Base-by-base conservation (phyloP, 2,888 invertebrate species). In the Microplitis manilae region DNA sequence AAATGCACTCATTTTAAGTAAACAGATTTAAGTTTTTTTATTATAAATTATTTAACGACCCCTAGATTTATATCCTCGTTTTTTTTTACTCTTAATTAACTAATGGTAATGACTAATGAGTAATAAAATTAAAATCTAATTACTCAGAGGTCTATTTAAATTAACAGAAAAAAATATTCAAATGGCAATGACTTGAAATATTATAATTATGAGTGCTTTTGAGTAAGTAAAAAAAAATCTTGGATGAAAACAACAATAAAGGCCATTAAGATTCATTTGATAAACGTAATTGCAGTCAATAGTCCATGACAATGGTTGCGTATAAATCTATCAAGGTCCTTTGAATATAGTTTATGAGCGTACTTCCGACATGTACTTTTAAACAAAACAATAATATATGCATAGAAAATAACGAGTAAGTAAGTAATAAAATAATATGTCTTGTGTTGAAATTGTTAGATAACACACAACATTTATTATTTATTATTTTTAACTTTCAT, bases 1-100 rank as follows among this genome's bases (percentile, higher is more conserved):
- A 73, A 40, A 9, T 61, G 76, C 20, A 76, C 76, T 76, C 40
- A 15, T 50, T 39, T 39, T 72, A 9, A n/a, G 6, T 7, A 13
- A 64, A 15, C 40, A 15, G 5, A 62, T 72, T 72, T 39, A 62
- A 30, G n/a, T 30, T 2, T 30, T 65, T 65, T 2, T 30, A 62
- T 62, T 7, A 20, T 8, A 17, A 17, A 7, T 20, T 62, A 20
- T 62, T 62, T 17, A 17, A 62, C 15, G 62, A 50, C 50, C 50
- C 50, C 50, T 50, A 4, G 50, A 50, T 50, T 50, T 50, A 13
- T 50, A 50, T 50, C 50, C 13, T 50, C 50, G 2, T 50, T 50
- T 50, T 13, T 50, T 50, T 50, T 50, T 50, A 50, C 30, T 30
- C 4, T 2, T 30, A 30, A 30, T 30, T 30, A 30, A 30, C 30